A percentile compares a stretch with the other conserved stretches of the same genome.
These are phyloP conservation scores for Pammene aurita DNA, from an alignment of 2,888 invertebrate genomes.

Conservation along the genomic window DNA sequence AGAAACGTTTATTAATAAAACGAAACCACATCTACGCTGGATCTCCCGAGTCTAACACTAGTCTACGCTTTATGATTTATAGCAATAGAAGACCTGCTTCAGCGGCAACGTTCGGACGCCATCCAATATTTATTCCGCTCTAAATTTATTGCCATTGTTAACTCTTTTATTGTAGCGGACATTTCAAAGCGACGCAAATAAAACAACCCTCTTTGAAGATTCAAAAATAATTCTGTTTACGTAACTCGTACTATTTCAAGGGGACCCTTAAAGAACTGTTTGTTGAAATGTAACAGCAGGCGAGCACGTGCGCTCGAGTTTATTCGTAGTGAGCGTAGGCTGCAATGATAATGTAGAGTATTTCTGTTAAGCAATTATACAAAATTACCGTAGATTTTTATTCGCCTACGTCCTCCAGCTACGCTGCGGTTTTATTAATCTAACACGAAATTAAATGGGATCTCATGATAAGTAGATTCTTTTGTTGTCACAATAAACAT, in stretches of 20 bases:
- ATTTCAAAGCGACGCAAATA: constrained; percentile 61
- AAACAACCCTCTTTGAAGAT: constrained; percentile 74
- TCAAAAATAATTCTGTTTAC: constrained; percentile 70
- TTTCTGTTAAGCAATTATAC: constrained; percentile 37
- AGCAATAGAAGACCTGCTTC: constrained; percentile 3
- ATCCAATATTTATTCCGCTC: constrained; percentile 65
- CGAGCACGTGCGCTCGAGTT: constrained; percentile 39
- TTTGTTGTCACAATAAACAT: constrained; percentile 45
- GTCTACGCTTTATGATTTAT: background rate
- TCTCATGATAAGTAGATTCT: constrained; percentile 31
- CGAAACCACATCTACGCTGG: background rate
- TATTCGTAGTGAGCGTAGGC: constrained; percentile 42
- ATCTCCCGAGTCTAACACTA: background rate
- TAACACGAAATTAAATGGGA: constrained; percentile 31
- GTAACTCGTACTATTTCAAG: constrained; percentile 45
- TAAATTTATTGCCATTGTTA: constrained; percentile 70
- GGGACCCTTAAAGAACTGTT: constrained; percentile 40
- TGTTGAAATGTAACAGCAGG: constrained; percentile 40
- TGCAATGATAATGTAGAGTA: constrained; percentile 37
- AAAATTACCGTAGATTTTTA: constrained; percentile 24
- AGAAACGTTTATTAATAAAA: background rate
- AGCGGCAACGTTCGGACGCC: constrained; percentile 52
- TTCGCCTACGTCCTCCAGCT: constrained; percentile 5
- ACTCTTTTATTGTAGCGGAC: constrained; percentile 66
- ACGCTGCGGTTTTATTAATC: constrained; percentile 24